Evolutionary conservation across 1,140 invertebrate species (phyloP), one percentile per base, ranked within the genome.

Genomic region (Helicoverpa zea): DNA sequence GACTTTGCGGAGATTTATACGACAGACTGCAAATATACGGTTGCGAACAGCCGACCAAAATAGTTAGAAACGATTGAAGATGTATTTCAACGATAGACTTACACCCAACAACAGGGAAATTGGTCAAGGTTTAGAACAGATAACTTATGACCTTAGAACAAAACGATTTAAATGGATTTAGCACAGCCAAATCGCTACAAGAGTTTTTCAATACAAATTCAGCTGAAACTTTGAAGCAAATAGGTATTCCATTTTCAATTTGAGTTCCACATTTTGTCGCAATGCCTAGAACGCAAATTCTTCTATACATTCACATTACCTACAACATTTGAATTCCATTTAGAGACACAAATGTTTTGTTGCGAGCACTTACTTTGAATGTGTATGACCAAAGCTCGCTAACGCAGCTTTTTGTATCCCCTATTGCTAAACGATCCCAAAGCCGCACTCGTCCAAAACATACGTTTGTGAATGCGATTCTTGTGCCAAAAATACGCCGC

Each of bases 401-500:
- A 63, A 76, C 73, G 35, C 73, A 63, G 58, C 43, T 76, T 76
- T 72, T 76, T 76, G 73, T 59, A n/a, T 61, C 56, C 73, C 43
- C 43, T 76, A 76, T 73, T 56, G 70, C 52, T 73, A 73, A 63
- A 61, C 73, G 73, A 76, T 76, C 73, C 73, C 56, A 52, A 76
- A 63, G 58, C 73, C 59, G 61, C 52, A 79, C 16, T 79, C 63
- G 35, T 79, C 61, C 43, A 56, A 68, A 79, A 79, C 63, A 79
- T 68, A 78, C 63, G 52, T 47, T 14, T 68, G 61, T 47, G 61
- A 68, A 78, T 70, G 64, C 52, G 63, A 70, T 29, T 58, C 63
- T 58, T 79, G 76, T 78, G 76, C 76, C 76, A 79, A 70, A 79
- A 79, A 79, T 79, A 79, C 51, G 64, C 43, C 29, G 29, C 54